Evolutionary conservation across 2,113 vertebrate species (phyloP), one percentile per base, ranked within the genome.

Genomic region (Alethe diademata): DNA sequence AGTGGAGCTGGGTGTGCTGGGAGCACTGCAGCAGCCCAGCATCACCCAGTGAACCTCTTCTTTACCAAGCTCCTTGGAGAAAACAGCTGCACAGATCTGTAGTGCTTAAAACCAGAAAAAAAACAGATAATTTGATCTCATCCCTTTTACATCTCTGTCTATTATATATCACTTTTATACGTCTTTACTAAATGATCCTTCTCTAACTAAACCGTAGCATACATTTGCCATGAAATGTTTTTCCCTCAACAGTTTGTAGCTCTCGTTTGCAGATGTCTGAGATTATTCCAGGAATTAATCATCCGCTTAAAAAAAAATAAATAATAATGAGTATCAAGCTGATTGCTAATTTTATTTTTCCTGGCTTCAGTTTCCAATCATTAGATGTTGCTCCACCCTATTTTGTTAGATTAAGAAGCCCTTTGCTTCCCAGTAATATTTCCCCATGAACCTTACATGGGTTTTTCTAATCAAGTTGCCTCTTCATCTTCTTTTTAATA

Each of bases 321-420:
- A 56, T 28, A 94, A 86, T 45, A 72, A 65, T 42, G 16, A 4
- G 5, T 86, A 93, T 84, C 69, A 91, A 74, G 69, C 65, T 95
- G 94, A 97, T 95, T 81, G 72, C 91, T 96, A 91, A 91, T 97
- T 95, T 95, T 93, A 91, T 93, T 96, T 97, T 95, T 95, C 76
- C 89, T 95, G 93, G 80, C 89, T 95, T 92, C 70, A 82, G 84
- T 92, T 95, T 94, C 93, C 71, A 91, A 13, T 94, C 85, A 91
- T 73, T 93, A 85, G 58, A 57, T 72, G 53, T 73, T 94, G 38
- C 54, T 95, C 51, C 53, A 69, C 89, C 87, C 92, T 92, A 91
- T 90, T 90, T 91, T 95, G 48, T 89, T 87, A 95, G 72, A 89
- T 85, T 95, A 90, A 94, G 91, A 81, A 95, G 74, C 81, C 67